A percentile compares a stretch with the other conserved stretches of the same genome.
phyloP scores from a whole-genome alignment of 2,888 invertebrate species.

The Lapara coniferarum region DNA sequence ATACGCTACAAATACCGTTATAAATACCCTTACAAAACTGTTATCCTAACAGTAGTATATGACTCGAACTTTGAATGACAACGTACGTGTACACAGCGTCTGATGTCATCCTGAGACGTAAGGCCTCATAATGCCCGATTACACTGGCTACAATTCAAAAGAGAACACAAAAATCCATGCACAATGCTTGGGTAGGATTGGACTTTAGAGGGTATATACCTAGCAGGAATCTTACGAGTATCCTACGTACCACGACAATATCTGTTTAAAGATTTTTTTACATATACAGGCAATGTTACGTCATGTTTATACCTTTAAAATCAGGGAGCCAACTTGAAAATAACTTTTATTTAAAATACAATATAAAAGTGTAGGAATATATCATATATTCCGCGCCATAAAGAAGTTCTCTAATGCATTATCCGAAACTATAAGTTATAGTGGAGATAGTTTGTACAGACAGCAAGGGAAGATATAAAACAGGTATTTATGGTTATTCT shows the following conservation, averaged over 20 bases:
- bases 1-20: too few species aligned
- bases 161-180: background rate
- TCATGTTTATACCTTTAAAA: conserved; percentile 4
- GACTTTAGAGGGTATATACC: too few species aligned
- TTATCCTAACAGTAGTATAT: too few species aligned
- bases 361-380: conserved; percentile 28
- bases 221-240: too few species aligned
- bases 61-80: too few species aligned
- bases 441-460: conserved; percentile 67
- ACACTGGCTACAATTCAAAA: too few species aligned
- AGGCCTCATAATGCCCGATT: too few species aligned
- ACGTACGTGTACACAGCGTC: too few species aligned
- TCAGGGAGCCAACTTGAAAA: conserved; percentile 9
- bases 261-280: too few species aligned
- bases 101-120: too few species aligned
- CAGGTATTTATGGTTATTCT: background rate
- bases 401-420: conserved; percentile 82
- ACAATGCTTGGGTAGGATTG: background rate
- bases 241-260: background rate
- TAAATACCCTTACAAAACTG: too few species aligned
- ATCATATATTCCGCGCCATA: conserved; percentile 70
- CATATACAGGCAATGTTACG: background rate
- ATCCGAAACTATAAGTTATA: conserved; percentile 83
- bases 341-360: conserved; percentile 24
- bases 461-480: conserved; percentile 40